phyloP scores from a whole-genome alignment of 2,797 vertebrate species.

The Eurystomus glaucurus region DNA sequence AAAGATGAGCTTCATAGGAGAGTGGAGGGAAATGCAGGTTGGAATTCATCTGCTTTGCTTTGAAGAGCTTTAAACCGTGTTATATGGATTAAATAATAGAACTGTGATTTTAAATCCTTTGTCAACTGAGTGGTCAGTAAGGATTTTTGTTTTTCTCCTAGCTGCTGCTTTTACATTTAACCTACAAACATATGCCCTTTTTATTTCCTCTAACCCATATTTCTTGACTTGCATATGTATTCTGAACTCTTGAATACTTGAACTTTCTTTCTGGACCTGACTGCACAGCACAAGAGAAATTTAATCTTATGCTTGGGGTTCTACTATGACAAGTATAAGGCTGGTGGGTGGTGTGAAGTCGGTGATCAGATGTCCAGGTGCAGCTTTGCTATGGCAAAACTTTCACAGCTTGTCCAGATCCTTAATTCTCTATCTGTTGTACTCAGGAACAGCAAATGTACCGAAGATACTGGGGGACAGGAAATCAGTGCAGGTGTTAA shows the following conservation, averaged over 20 bases:
- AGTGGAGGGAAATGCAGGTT: rapidly evolving
- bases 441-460: neutral
- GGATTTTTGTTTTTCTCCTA: neutral
- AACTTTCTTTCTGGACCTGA: neutral
- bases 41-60: neutral
- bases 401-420: neutral
- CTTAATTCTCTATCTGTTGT: neutral
- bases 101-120: neutral
- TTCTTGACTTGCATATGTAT: neutral
- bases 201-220: neutral
- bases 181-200: rapidly evolving
- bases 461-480: neutral
- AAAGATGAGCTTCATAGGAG: neutral
- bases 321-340: rapidly evolving
- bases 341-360: neutral
- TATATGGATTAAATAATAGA: neutral
- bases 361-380: neutral
- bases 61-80: neutral
- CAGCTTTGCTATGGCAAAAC: neutral
- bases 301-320: neutral
- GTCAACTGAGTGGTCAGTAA: neutral
- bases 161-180: neutral
- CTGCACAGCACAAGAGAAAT: neutral
- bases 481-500: neutral
- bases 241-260: neutral